phyloP scores from a whole-genome alignment of 2,888 invertebrate species.

The Brachypterus glaber region DNA sequence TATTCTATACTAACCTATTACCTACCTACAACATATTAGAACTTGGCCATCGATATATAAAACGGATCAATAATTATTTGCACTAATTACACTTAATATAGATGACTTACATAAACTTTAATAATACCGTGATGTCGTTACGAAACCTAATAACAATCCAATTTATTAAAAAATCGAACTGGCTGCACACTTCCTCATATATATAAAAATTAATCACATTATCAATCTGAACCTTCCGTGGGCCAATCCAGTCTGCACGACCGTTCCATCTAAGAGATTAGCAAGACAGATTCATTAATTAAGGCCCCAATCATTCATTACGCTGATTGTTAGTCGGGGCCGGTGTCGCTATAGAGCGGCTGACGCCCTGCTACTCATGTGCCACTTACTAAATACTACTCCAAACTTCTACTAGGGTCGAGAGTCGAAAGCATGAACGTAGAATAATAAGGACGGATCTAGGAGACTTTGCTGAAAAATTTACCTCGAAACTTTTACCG shows the following conservation, averaged over 20 bases:
- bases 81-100: constrained; percentile 19
- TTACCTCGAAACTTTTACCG: too few relatives aligned
- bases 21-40: too few relatives aligned
- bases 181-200: constrained; percentile 25
- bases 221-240: constrained; percentile 39
- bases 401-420: too few relatives aligned
- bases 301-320: constrained; percentile 43
- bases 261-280: constrained; percentile 43
- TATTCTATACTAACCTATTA: too few relatives aligned
- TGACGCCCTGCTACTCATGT: too few relatives aligned
- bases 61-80: too few relatives aligned
- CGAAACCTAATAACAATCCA: constrained; percentile 31
- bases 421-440: too few relatives aligned
- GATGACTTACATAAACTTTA: constrained; percentile 20
- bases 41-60: too few relatives aligned
- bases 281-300: constrained; percentile 45
- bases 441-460: too few relatives aligned
- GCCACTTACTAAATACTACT: too few relatives aligned
- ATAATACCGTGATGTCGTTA: constrained; percentile 25
- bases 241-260: constrained; percentile 37
- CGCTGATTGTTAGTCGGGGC: constrained; percentile 37
- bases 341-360: constrained; percentile 16
- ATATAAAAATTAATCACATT: constrained; percentile 44
- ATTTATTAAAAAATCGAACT: constrained; percentile 38
- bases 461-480: too few relatives aligned